Percentiles rank a stretch among this genome's conserved stretches.
Evolutionary conservation across 2,888 invertebrate genomes (phyloP).

Genomic region (Sinohyriopsis cumingii): DNA sequence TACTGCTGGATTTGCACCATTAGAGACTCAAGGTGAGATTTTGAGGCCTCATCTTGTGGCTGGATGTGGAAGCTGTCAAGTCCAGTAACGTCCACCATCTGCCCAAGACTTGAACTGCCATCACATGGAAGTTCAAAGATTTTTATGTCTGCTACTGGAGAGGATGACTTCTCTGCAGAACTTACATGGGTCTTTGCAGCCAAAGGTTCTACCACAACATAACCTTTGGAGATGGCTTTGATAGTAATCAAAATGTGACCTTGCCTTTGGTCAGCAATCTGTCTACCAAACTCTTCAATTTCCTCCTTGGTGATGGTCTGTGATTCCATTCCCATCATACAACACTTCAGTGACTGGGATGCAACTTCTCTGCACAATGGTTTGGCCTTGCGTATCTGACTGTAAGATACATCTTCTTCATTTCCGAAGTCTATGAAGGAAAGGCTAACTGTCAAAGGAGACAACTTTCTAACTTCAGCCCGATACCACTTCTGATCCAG

Average conservation of each 20-base stretch:
- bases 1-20: slow-evolving; percentile 16
- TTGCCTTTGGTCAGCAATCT: too few relatives aligned
- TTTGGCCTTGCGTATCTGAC: slow-evolving; percentile 35
- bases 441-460: slow-evolving; percentile 26
- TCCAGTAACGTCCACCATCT: slow-evolving; percentile 5
- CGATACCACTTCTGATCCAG: slow-evolving; percentile 52
- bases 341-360: slow-evolving; percentile 53
- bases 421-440: slow-evolving; percentile 66
- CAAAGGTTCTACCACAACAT: slow-evolving; percentile 12
- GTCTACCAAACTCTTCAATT: too few relatives aligned
- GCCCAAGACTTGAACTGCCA: not conserved
- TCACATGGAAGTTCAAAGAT: too few relatives aligned
- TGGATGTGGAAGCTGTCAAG: slow-evolving; percentile 13
- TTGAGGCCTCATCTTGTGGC: slow-evolving; percentile 32
- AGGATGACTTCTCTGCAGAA: too few relatives aligned
- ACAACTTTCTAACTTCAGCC: slow-evolving; percentile 36
- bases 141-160: too few relatives aligned
- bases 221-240: too few relatives aligned
- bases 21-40: slow-evolving; percentile 24
- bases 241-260: too few relatives aligned
- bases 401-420: slow-evolving; percentile 31
- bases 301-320: not conserved
- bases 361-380: slow-evolving; percentile 30
- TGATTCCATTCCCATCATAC: slow-evolving; percentile 29
- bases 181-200: too few relatives aligned